Evolutionary conservation across 2,888 invertebrate genomes (phyloP).

Genomic region (Pseudeuparius sepicola): DNA sequence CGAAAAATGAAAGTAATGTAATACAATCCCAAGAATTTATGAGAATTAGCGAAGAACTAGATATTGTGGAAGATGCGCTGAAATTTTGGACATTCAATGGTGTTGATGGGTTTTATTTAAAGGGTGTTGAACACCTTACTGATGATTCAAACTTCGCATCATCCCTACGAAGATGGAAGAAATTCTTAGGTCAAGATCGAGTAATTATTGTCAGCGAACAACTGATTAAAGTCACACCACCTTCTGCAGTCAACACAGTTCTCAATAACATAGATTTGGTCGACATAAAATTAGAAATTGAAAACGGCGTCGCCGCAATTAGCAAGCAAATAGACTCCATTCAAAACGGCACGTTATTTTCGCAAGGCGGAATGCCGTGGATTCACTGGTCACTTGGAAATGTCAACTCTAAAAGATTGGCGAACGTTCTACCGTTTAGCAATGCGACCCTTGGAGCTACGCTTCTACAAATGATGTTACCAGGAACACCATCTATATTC

Average conservation of each 20-base stretch:
- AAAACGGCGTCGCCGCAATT: constrained; percentile 47
- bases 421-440: constrained; percentile 43
- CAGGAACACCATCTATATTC: constrained; percentile 79
- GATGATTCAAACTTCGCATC: constrained; percentile 49
- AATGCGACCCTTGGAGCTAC: constrained; percentile 61
- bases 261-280: constrained; percentile 59
- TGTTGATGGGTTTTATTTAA: constrained; percentile 84
- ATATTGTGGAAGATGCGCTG: constrained; percentile 50
- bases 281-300: constrained; percentile 55
- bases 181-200: constrained; percentile 49
- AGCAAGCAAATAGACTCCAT: constrained; percentile 49
- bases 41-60: constrained; percentile 22
- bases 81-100: constrained; percentile 62
- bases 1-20: constrained; percentile 19
- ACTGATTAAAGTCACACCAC: constrained; percentile 42
- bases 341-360: constrained; percentile 49
- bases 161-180: constrained; percentile 59
- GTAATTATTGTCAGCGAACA: constrained; percentile 58
- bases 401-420: constrained; percentile 50
- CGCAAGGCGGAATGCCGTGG: constrained; percentile 58
- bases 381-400: constrained; percentile 71
- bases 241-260: constrained; percentile 48
- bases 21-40: constrained; percentile 19
- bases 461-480: constrained; percentile 69
- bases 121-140: constrained; percentile 44